Evolutionary conservation across 2,888 invertebrate species (phyloP), one percentile per base, ranked within the genome.

Genomic region (Latheticus oryzae): DNA sequence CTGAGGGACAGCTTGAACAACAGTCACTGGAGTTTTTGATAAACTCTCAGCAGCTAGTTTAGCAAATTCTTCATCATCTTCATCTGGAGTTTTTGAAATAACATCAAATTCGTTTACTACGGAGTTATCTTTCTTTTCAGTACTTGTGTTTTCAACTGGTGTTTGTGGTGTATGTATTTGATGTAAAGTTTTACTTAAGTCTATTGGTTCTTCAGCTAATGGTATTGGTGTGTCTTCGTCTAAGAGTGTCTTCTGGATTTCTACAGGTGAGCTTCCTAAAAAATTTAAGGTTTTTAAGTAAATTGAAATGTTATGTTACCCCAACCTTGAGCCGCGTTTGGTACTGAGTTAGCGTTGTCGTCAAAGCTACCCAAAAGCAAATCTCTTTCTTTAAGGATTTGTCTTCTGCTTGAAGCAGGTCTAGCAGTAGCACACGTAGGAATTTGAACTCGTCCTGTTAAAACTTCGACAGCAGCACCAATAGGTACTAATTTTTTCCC

Each of bases 401-500:
- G 73, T 37, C 88, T 85, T 59, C 84, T 81, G 19, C 65, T 72
- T 2, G 73, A 56, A 17, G 59, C 61, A 75, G 79, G 74, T 78
- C 80, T 68, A 78, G 84, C 69, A 13, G 84, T 80, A 19, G 81
- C 83, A 12, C 86, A 83, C 65, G 85, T 87, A 2, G 89, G 86
- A 71, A 90, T 86, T 69, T 92, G 91, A 57, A 91, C 87, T 57
- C 91, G 85, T 0, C 93, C 93, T 1, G 93, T 91, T 13, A 94
- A 83, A 37, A 94, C 92, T 75, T 93, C 92, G 64, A 93, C 94
- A 5, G 94, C 94, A 52, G 90, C 85, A 4, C 94, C 94, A 59
- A 94, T 85, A 71, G 91, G 91, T 7, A 94, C 87, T 11, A 89
- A 83, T 72, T 90, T 91, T 71, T 91, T 88, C 5, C 91, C 91